Percentiles rank a stretch among this genome's conserved stretches.
phyloP scores from a whole-genome alignment of 2,113 vertebrate genomes.

The Labeo catla region DNA sequence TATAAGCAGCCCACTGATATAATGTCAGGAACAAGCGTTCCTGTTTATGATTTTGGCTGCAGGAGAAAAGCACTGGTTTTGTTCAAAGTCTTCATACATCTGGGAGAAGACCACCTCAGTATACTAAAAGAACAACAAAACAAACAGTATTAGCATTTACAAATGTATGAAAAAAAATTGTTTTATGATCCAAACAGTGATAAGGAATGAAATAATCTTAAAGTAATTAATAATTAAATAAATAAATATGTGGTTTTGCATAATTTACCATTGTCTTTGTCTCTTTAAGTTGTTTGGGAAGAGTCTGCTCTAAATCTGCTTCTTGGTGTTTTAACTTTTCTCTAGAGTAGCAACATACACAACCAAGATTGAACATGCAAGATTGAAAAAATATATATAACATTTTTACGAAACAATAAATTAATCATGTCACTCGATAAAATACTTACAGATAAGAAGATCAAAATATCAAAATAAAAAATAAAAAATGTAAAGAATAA shows the following conservation, averaged over 20 bases:
- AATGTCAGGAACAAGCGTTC: background rate
- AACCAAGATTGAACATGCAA: background rate
- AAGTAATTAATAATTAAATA: background rate
- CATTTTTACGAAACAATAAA: too few relatives aligned
- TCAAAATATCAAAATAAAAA: too few relatives aligned
- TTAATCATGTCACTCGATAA: too few relatives aligned
- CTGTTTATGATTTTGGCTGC: background rate
- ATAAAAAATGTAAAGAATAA: too few relatives aligned
- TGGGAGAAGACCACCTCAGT: background rate
- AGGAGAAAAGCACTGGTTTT: background rate
- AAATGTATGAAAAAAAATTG: background rate
- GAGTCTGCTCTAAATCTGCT: background rate
- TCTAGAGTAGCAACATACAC: background rate
- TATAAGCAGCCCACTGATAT: background rate
- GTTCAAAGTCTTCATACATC: background rate
- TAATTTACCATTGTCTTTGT: background rate
- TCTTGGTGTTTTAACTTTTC: background rate
- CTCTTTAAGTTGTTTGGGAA: background rate
- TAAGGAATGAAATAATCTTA: background rate
- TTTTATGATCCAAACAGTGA: background rate
- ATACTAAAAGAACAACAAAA: background rate
- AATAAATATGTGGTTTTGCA: background rate
- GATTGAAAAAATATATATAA: too few relatives aligned
- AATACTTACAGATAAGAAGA: too few relatives aligned
- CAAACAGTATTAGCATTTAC: background rate